Base-by-base conservation (phyloP, 92 coral and sea anemone genomes). In the Heliopora coerulea region DNA sequence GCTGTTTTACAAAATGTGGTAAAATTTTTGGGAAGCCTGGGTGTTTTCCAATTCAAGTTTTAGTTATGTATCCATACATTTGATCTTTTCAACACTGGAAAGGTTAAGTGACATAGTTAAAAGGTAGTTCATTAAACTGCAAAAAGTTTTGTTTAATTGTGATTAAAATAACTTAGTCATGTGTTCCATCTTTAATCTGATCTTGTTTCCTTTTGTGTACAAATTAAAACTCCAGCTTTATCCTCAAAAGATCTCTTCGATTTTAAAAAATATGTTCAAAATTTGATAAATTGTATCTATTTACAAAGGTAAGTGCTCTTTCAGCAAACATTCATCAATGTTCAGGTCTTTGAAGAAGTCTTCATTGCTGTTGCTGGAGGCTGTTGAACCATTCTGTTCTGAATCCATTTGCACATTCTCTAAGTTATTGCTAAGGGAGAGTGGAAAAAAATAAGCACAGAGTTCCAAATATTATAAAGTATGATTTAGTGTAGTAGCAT, bases 231-330 rank as follows among this genome's bases (percentile, higher is more conserved):
- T n/a, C 14, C 14, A 49, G 17, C 44, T 34, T 35, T 26, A 8
- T 37, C 28, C 39, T 34, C 37, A 30, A 25, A 34, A 13, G 0
- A 17, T 9, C 28, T 28, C 65, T 59, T 59, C 2, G 39, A 28
- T 59, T 34, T 12, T 1, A 59, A 61, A 31, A 32, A 11, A 13
- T 15, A 3, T 62, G 26, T 18, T 35, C 3, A 5, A 32, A 18
- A 27, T 31, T 26, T 66, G 37, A 1, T 3, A 27, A 32, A 23
- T 0, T 14, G 30, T 46, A 2, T 15, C n/a, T 15, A 2, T 10
- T 75, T 88, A 92, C 72, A 87, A 75, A 29, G 96, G 89, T 10
- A 85, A 70, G 3, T 88, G 91, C 61, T 92, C 97, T 52, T 83
- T 84, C 63, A 80, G 58, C 66, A 92, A 59, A 72, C 92, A 92